Evolutionary conservation across 2,797 vertebrate genomes (phyloP).

Genomic region (Microctenopoma steveboyesi): DNA sequence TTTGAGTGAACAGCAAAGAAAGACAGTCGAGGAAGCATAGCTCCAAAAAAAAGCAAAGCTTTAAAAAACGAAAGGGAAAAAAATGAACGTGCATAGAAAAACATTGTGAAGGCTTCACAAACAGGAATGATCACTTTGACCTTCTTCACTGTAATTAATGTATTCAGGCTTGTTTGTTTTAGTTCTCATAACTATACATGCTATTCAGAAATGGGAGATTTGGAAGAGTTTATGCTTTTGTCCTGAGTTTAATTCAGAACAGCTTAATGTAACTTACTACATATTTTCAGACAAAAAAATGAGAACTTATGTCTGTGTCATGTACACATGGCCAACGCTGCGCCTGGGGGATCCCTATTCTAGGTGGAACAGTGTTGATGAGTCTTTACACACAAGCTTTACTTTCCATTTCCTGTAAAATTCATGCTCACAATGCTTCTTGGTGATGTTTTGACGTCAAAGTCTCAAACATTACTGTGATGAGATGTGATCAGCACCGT

Average conservation of each 20-base stretch:
- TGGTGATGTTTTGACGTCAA: constrained; percentile 17
- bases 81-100: constrained; percentile 13
- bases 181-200: constrained; percentile 9
- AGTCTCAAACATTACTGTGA: not conserved
- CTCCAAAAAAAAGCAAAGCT: constrained; percentile 35
- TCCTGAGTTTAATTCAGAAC: not conserved
- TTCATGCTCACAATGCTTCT: constrained; percentile 5
- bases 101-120: constrained; percentile 23
- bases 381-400: constrained; percentile 3
- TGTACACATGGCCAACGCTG: not conserved
- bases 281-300: constrained; percentile 1
- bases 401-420: not conserved
- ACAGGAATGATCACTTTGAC: constrained; percentile 53
- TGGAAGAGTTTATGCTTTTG: not conserved
- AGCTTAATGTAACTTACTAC: not conserved
- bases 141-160: constrained; percentile 60
- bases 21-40: constrained; percentile 25
- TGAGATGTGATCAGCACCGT: constrained; percentile 48
- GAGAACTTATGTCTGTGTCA: not conserved
- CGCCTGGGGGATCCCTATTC: not conserved
- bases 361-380: not conserved
- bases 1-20: constrained; percentile 59
- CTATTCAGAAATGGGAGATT: not conserved
- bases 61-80: constrained; percentile 1
- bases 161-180: constrained; percentile 37